These are phyloP conservation scores for Pseudachorutes palmiensis DNA, from an alignment of 1,140 invertebrate genomes.

Conservation along the genomic window DNA sequence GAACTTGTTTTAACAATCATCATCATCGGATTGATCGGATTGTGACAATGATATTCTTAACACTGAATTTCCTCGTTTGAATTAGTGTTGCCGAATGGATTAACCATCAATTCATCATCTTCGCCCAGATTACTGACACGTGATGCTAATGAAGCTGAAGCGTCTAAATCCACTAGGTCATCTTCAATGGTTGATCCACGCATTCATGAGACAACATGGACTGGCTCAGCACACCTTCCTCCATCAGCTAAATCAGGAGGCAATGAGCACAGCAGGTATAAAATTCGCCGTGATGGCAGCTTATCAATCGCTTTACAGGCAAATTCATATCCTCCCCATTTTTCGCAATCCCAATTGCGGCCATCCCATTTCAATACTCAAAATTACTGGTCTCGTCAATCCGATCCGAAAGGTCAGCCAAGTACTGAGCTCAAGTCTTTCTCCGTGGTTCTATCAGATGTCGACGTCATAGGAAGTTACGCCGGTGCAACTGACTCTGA, in stretches of 20 bases:
- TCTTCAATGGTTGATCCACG: background rate
- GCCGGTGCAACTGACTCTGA: background rate
- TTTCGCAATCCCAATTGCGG: no score
- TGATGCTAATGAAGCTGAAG: background rate
- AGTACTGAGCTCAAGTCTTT: conserved; percentile 32
- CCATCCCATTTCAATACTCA: no score
- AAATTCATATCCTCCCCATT: background rate
- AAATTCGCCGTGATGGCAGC: conserved; percentile 37
- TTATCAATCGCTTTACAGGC: conserved; percentile 32
- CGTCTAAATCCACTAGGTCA: background rate
- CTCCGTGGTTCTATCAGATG: conserved; percentile 36
- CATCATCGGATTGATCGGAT: no score
- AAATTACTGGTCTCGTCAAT: no score
- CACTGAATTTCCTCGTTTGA: no score
- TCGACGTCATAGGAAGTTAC: conserved; percentile 36
- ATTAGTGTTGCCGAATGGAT: no score
- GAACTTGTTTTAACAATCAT: no score
- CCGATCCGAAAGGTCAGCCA: no score
- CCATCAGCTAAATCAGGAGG: conserved; percentile 31
- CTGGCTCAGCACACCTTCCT: conserved; percentile 32
- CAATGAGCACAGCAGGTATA: conserved; percentile 38
- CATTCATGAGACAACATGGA: conserved; percentile 13
- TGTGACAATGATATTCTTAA: no score
- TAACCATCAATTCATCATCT: no score
- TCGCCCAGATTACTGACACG: background rate